Evolutionary conservation across 2,797 vertebrate species (phyloP).

Genomic region (Myripristis murdjan): DNA sequence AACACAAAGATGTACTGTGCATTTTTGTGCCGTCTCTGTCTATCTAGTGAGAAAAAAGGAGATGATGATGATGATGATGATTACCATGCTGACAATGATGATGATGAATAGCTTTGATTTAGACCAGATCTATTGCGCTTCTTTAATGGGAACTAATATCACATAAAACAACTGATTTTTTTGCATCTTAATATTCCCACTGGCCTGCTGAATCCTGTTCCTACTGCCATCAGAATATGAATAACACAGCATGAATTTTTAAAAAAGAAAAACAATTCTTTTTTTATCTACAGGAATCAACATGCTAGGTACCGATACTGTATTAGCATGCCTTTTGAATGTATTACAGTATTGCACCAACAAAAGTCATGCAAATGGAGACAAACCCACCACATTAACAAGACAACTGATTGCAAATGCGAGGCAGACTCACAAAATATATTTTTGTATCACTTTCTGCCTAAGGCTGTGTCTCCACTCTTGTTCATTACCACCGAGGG

Average conservation of each 20-base stretch:
- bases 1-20: background rate
- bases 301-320: background rate
- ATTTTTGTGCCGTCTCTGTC: background rate
- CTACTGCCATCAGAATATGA: background rate
- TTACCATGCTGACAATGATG: background rate
- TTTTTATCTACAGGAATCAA: background rate
- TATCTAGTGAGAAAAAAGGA: no score
- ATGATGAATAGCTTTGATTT: background rate
- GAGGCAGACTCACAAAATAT: slow-evolving; percentile 1
- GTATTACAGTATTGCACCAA: background rate
- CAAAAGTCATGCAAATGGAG: background rate
- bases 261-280: background rate
- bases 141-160: background rate
- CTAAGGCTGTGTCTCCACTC: background rate
- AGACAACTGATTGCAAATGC: slow-evolving; percentile 16
- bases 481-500: slow-evolving; percentile 16
- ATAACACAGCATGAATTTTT: background rate
- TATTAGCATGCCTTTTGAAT: background rate
- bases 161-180: background rate
- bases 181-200: background rate
- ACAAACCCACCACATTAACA: background rate
- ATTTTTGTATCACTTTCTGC: background rate
- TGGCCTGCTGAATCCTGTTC: background rate
- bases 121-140: background rate
- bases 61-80: slow-evolving; percentile 1